Percentiles rank a stretch among this genome's conserved stretches.
Conservation (phyloP, 1,140 invertebrate species). For the Bemisia tabaci region DNA sequence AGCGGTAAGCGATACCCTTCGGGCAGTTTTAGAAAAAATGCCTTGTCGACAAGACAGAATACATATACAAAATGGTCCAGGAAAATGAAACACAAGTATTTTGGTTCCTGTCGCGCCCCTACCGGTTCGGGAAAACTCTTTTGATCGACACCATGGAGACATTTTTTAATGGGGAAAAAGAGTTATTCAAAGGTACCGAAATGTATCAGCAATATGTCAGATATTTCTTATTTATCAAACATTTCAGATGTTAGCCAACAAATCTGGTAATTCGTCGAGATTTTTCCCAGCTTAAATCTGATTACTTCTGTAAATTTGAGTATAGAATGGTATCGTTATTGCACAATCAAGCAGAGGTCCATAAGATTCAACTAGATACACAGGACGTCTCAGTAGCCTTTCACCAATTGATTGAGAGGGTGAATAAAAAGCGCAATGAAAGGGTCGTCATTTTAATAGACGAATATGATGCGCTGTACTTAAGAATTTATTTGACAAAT, state of each 20-base stretch:
- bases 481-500: neutral
- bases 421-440: neutral
- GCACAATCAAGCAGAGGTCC: neutral
- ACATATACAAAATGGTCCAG: neutral
- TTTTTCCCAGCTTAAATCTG: too few species aligned
- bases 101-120: neutral
- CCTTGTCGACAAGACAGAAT: neutral
- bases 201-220: neutral
- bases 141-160: neutral
- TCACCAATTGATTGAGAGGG: neutral
- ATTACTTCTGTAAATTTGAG: too few species aligned
- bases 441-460: neutral
- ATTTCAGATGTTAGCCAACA: neutral
- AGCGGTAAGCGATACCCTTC: neutral
- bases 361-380: neutral
- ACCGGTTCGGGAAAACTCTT: neutral
- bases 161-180: neutral
- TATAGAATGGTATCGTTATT: neutral
- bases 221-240: too few species aligned
- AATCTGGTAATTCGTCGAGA: neutral
- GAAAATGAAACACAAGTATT: neutral
- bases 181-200: neutral
- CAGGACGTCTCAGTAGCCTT: neutral
- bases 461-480: neutral
- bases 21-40: neutral